These are phyloP conservation scores for mouse (Mus musculus) DNA, from an alignment of 2,113 vertebrate species.

Conservation along the genomic window GRCm39 chr1:108296501-108297000, in stretches of 20 bases:
- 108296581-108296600: not conserved
- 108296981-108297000: not conserved
- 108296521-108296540: not conserved
- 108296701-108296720: not conserved
- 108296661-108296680: not conserved
- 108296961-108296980: not conserved
- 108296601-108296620: not conserved
- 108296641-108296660: not conserved
- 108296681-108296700: not conserved
- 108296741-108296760: not conserved
- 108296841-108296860: fast-evolving
- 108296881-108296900: not conserved
- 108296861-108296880: not conserved
- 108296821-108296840: not conserved
- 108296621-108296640: not conserved
- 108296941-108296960: not conserved
- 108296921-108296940: too few relatives aligned
- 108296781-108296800: not conserved
- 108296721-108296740: not conserved
- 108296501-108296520: not conserved
- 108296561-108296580: not conserved
- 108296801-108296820: not conserved
- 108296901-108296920: not conserved
- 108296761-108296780: not conserved
- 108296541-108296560: fast-evolving